These are phyloP conservation scores for Hydropsyche tenuis DNA, from an alignment of 1,140 invertebrate genomes.

Conservation along the genomic window DNA sequence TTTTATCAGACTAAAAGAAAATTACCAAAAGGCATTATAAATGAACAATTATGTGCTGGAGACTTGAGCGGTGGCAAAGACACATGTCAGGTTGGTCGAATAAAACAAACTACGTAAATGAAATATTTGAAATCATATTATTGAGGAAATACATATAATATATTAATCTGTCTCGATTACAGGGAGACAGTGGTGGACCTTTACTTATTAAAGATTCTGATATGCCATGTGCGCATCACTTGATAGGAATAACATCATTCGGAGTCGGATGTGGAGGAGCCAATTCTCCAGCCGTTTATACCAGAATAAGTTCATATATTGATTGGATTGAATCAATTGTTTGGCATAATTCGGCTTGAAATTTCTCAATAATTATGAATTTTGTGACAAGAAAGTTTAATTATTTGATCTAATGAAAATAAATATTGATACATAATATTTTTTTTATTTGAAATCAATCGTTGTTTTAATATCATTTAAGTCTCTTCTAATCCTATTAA, in stretches of 20 bases:
- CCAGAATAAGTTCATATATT: conserved; percentile 69
- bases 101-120: conserved; percentile 61
- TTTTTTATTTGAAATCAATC: no score
- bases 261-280: conserved; percentile 66
- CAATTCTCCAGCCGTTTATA: conserved; percentile 70
- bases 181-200: conserved; percentile 56
- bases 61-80: conserved; percentile 69
- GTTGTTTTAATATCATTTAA: no score
- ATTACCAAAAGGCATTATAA: conserved; percentile 61
- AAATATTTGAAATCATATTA: conserved; percentile 57
- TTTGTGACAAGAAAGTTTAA: no score
- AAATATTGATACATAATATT: no score
- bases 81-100: conserved; percentile 67
- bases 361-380: no score
- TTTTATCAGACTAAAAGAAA: conserved; percentile 57
- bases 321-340: conserved; percentile 72
- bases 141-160: conserved; percentile 42
- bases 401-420: no score
- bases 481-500: no score
- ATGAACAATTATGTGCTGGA: conserved; percentile 72
- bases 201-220: conserved; percentile 29
- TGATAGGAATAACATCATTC: conserved; percentile 69
- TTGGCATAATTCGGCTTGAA: conserved; percentile 61
- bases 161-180: conserved; percentile 38
- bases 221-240: background rate